Evolutionary conservation across 1,140 invertebrate genomes (phyloP).

Genomic region (Wiebesia pumilae): DNA sequence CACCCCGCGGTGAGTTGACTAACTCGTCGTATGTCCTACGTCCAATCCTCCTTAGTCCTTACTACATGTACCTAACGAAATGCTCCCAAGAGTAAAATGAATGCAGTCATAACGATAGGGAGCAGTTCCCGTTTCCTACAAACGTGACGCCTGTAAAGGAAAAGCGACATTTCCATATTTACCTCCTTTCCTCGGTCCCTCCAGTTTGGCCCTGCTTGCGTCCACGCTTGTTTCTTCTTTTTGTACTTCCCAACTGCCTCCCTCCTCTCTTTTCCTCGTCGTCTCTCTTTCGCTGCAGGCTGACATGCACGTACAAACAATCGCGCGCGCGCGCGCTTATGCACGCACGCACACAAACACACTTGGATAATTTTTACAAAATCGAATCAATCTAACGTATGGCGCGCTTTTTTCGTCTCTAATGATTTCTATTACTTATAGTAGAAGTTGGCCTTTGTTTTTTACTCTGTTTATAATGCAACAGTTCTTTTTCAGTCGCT

Average conservation of each 20-base stretch:
- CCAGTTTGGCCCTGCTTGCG: neutral
- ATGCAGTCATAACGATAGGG: too few relatives aligned
- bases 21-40: too few relatives aligned
- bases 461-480: neutral
- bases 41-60: neutral
- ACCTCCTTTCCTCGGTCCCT: conserved; percentile 21
- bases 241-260: conserved; percentile 31
- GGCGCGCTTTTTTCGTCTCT: conserved; percentile 12
- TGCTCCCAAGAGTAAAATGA: too few relatives aligned
- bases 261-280: conserved; percentile 16
- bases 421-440: neutral
- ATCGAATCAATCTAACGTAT: conserved; percentile 25
- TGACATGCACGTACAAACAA: conserved; percentile 11
- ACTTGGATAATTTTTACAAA: neutral
- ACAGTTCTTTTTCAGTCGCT: neutral
- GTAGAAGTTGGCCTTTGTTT: too few relatives aligned
- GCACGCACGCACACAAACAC: conserved; percentile 22
- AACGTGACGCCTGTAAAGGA: too few relatives aligned
- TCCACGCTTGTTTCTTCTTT: conserved; percentile 12
- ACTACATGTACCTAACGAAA: neutral
- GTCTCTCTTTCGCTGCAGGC: conserved; percentile 15
- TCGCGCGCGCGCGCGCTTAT: neutral
- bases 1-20: neutral
- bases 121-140: too few relatives aligned
- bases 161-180: neutral